Evolutionary conservation across 2,888 invertebrate species (phyloP).

Genomic region (Heteromurus nitidus): DNA sequence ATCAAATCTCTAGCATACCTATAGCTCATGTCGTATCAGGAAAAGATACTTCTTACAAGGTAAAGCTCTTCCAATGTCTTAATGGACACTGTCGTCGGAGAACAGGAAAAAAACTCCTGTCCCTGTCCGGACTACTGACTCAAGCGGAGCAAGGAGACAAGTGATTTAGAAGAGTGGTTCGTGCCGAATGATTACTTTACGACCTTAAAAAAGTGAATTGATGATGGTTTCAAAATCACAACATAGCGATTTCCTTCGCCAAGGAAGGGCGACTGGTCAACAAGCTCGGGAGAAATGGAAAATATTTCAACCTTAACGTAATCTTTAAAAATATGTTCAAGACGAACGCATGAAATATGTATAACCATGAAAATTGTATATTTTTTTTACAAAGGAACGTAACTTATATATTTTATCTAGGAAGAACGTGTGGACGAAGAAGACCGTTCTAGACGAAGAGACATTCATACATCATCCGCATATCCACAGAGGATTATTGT

Average conservation of each 20-base stretch:
- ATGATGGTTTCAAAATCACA: slow-evolving; percentile 17
- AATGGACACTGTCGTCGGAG: slow-evolving; percentile 12
- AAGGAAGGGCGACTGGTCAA: too few relatives aligned
- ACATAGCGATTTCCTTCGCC: too few relatives aligned
- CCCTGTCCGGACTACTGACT: not conserved
- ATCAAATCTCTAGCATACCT: not conserved
- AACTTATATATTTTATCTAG: too few relatives aligned
- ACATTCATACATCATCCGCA: not conserved
- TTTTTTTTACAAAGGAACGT: not conserved
- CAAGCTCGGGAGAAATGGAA: not conserved
- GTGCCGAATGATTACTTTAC: slow-evolving; percentile 31
- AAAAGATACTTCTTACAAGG: slow-evolving; percentile 26
- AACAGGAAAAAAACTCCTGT: not conserved
- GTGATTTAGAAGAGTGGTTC: slow-evolving; percentile 16
- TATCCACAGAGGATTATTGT: slow-evolving; percentile 4
- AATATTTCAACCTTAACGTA: not conserved
- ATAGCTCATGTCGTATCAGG: slow-evolving; percentile 2
- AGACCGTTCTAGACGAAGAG: not conserved
- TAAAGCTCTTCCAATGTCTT: slow-evolving; percentile 35
- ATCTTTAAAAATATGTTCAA: not conserved
- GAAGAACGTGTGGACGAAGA: not conserved
- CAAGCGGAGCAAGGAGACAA: not conserved
- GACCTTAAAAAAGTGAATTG: slow-evolving; percentile 17
- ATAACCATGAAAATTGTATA: not conserved
- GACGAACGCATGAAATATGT: not conserved